Percentiles rank a stretch among this genome's conserved stretches.
Conservation (phyloP, 2,797 vertebrate species). For the Syndactyla subalaris region DNA sequence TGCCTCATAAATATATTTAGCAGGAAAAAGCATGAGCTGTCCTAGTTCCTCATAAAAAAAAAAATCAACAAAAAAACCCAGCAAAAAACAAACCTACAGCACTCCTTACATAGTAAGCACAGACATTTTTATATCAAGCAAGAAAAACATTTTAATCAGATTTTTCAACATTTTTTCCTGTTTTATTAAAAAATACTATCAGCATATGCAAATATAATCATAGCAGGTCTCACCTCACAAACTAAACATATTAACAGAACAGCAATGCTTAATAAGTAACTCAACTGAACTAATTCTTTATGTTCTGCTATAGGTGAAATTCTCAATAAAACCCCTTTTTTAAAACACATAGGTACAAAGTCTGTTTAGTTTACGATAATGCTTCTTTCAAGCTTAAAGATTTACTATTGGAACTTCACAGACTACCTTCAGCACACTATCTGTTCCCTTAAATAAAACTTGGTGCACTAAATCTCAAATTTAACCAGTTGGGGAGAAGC, state of each 20-base stretch:
- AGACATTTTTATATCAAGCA: constrained; percentile 51
- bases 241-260: background rate
- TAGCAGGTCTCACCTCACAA: background rate
- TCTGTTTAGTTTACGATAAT: background rate
- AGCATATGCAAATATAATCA: background rate
- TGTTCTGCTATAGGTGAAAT: constrained; percentile 23
- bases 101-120: constrained; percentile 40
- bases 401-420: constrained; percentile 31
- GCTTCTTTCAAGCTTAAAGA: background rate
- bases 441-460: constrained; percentile 66
- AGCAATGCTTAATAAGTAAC: constrained; percentile 51
- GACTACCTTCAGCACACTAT: constrained; percentile 26
- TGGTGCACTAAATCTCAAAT: constrained; percentile 62
- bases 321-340: background rate
- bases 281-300: background rate
- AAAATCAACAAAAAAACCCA: too few relatives aligned
- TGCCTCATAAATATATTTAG: constrained; percentile 75
- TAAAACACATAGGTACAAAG: background rate
- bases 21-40: constrained; percentile 65
- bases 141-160: background rate
- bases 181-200: background rate
- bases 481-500: constrained; percentile 57
- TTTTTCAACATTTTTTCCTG: background rate
- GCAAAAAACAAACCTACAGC: background rate
- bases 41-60: constrained; percentile 66